Evolutionary conservation across 2,113 vertebrate species (phyloP), one percentile per base, ranked within the genome.

Genomic region (Platycercus adscitus): DNA sequence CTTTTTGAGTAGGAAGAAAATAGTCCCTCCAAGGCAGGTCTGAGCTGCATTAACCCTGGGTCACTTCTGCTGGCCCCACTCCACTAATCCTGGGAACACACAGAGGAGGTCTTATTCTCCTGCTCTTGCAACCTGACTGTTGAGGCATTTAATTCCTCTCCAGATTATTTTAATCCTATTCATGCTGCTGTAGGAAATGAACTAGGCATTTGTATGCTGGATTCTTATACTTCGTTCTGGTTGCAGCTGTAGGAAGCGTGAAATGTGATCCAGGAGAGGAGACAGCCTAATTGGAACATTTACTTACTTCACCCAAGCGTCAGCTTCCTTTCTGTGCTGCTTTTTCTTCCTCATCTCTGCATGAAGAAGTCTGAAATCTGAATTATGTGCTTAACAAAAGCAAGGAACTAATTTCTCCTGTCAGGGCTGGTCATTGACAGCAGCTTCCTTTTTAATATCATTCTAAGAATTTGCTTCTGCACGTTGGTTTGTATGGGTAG

Each of bases 161-260:
- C 83, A 26, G 88, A 95, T 96, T 86, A 78, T 93, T 94, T 69
- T 91, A 91, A 92, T 95, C 95, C 91, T 96, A 90, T 93, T 95
- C 73, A 69, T 78, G 87, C 92, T 49, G 69, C 92, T 68, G 6
- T 64, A 79, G 83, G 43, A 81, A 95, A 91, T 85, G 86, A 88
- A 79, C 79, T 70, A 61, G 93, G 76, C 90, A 94, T 97, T 96
- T 95, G 96, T 96, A 70, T 87, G 76, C 85, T 39, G 84, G 91
- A 49, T 50, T 78, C 95, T 94, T 49, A 19, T 82, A 47, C 96
- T 90, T 94, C 52, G 2, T 78, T 87, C 76, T 91, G 82, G 65
- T 60, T 41, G 93, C 92, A 81, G 94, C 92, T 89, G 94, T 73
- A 56, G 88, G 81, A 80, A 95, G 91, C 82, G 16, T 87, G 91